Evolutionary conservation across 2,888 invertebrate genomes (phyloP), one percentile per base, ranked within the genome.

Genomic region (Yponomeuta sedellus): DNA sequence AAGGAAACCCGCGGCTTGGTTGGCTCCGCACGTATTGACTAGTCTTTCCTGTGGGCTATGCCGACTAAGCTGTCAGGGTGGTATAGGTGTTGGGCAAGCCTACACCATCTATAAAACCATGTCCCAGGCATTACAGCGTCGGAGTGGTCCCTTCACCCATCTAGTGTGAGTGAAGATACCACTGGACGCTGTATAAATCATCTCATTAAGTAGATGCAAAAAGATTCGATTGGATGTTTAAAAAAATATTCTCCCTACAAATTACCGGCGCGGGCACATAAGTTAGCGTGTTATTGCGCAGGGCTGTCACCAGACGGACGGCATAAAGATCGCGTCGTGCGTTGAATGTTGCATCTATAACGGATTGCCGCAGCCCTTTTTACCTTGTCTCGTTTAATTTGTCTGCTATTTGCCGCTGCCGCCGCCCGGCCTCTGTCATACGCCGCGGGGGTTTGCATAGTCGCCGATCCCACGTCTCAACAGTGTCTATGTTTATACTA

Each of bases 321-420:
- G 75, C 77, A 74, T 81, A 79, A 80, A 80, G 76, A 74, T 72
- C 70, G 66, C 66, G 70, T 71, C 81, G 81, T 82, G 83, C 72
- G 73, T 75, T 76, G 82, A 80, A 83, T 83, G 75, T 75, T 72
- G 77, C 80, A 77, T 76, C 69, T 69, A 69, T 64, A 67, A 70
- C 67, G 71, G 68, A 65, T 70, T 66, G 67, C 66, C 67, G 39
- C 61, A 63, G 52, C 65, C 69, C 72, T 77, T 77, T 80, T 77
- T 80, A 71, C 72, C 44, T 63, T 59, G 66, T 62, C 64, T 67
- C 69, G 61, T 81, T 85, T 85, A 86, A 86, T 86, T 86, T 86
- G 86, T 87, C 86, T 79, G 73, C 77, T 76, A 83, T 83, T 83
- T 83, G 81, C 82, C 79, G 82, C 75, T 66, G 83, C 83, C 82